A percentile compares a stretch with the other conserved stretches of the same genome.
Conservation (phyloP, 1,140 invertebrate genomes). For the Neelides sp. region DNA sequence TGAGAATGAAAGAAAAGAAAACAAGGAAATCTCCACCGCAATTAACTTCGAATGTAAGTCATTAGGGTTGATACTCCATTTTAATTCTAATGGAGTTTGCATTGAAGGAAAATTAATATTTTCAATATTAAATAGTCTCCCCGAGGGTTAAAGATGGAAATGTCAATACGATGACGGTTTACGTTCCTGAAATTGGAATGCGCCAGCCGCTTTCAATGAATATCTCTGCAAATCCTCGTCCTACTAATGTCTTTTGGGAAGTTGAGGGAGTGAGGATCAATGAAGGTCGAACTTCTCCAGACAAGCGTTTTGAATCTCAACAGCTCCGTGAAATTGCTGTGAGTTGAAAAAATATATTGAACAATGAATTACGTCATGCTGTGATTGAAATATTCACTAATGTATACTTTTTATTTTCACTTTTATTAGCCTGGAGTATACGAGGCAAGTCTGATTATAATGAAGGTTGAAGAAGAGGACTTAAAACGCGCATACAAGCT, state of each 20-base stretch:
- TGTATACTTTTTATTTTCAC: constrained; percentile 6
- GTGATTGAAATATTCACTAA: too few species aligned
- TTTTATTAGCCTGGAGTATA: constrained; percentile 13
- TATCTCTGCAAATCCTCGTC: constrained; percentile 4
- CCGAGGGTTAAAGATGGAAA: too few species aligned
- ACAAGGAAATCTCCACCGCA: too few species aligned
- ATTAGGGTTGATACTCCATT: too few species aligned
- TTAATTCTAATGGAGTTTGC: too few species aligned
- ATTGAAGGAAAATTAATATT: too few species aligned
- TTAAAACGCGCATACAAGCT: constrained; percentile 17
- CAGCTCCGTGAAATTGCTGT: constrained; percentile 1
- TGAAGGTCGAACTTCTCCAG: background rate
- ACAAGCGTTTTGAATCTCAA: constrained; percentile 5
- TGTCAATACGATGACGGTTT: background rate
- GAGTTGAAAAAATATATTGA: constrained; percentile 1
- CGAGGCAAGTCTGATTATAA: constrained; percentile 14
- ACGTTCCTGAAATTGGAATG: constrained; percentile 2
- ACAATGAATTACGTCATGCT: background rate
- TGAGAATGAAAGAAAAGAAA: too few species aligned
- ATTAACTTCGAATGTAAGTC: too few species aligned
- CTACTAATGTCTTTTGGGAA: constrained; percentile 8
- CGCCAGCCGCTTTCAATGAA: background rate
- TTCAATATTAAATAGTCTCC: too few species aligned
- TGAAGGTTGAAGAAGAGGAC: constrained; percentile 21
- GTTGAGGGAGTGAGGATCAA: constrained; percentile 8